These are phyloP conservation scores for Dicrurus megarhynchus DNA, from an alignment of 2,113 vertebrate species.

Conservation along the genomic window DNA sequence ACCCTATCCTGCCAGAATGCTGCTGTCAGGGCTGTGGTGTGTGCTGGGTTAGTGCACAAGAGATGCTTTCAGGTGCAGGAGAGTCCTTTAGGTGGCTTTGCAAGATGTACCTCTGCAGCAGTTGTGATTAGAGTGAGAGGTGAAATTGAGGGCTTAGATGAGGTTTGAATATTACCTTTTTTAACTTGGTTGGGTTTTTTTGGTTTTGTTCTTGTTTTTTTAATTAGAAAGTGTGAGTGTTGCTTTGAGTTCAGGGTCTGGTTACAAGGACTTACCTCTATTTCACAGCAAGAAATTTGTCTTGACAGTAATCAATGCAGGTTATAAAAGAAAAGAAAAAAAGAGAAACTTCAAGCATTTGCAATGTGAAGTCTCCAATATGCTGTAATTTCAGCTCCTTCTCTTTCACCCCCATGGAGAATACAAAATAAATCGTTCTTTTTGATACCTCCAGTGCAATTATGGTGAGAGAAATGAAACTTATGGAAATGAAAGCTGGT, in stretches of 20 bases:
- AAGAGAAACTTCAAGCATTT: background rate
- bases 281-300: conserved; percentile 5
- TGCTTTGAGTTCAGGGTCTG: background rate
- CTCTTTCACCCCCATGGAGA: background rate
- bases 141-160: background rate
- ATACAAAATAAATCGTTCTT: background rate
- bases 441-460: background rate
- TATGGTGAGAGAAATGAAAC: background rate
- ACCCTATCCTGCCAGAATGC: background rate
- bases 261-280: background rate
- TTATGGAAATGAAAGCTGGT: background rate
- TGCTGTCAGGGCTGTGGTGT: background rate
- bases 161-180: background rate
- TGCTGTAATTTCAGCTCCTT: background rate
- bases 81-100: background rate
- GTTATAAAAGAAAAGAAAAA: background rate
- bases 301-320: background rate
- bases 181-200: background rate
- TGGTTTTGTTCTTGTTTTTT: background rate
- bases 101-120: background rate
- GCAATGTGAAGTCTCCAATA: background rate
- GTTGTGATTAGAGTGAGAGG: background rate
- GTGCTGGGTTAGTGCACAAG: no score
- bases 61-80: background rate
- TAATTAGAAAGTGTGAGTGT: background rate